Conservation (phyloP, 2,797 vertebrate genomes). For the Semaprochilodus insignis region DNA sequence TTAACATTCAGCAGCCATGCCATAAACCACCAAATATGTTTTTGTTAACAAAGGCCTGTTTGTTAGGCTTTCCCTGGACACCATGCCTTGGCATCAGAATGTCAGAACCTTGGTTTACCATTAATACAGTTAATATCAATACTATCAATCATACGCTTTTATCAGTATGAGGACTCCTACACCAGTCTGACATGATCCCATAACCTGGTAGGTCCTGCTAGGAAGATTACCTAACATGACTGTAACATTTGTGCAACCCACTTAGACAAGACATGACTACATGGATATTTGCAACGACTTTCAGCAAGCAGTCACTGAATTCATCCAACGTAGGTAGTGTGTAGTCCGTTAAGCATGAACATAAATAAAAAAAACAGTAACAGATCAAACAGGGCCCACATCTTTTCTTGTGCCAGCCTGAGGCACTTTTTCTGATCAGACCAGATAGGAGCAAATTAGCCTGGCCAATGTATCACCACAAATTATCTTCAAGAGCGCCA, state of each 20-base stretch:
- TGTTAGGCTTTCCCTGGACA: too few relatives aligned
- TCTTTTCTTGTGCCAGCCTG: slow-evolving; percentile 1
- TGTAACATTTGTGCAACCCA: not conserved
- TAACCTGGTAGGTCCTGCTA: not conserved
- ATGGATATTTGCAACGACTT: not conserved
- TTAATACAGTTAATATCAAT: too few relatives aligned
- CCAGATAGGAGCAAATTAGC: slow-evolving; percentile 7
- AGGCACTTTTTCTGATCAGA: slow-evolving; percentile 3
- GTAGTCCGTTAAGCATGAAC: not conserved
- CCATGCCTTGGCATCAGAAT: too few relatives aligned
- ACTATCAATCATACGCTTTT: not conserved
- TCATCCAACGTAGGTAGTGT: not conserved
- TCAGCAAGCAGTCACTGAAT: not conserved
- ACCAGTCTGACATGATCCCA: not conserved
- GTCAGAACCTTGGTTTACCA: too few relatives aligned
- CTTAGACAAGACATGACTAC: not conserved
- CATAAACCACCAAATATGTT: too few relatives aligned
- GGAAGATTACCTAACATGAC: not conserved
- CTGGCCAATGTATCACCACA: not conserved
- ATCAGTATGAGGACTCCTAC: not conserved
- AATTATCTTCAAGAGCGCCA: not conserved
- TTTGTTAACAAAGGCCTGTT: too few relatives aligned
- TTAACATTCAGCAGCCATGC: too few relatives aligned
- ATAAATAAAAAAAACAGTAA: not conserved
- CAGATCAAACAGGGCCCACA: not conserved